Evolutionary conservation across 2,797 vertebrate genomes (phyloP).

Genomic region (Cuculus canorus): DNA sequence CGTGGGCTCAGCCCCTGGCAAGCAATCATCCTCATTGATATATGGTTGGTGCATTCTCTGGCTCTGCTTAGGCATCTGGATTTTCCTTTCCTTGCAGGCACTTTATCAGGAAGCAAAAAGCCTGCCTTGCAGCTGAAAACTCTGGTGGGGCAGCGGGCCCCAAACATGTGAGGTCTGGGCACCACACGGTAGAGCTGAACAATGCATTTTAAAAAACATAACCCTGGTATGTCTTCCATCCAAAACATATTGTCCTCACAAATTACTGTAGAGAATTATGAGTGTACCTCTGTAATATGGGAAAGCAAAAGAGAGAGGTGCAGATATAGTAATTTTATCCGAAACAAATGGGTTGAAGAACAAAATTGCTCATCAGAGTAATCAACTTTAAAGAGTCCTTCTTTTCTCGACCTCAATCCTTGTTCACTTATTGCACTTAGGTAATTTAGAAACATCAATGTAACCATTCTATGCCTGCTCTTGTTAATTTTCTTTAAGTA

Average conservation of each 20-base stretch:
- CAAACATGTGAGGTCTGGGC: not conserved
- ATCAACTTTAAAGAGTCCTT: not conserved
- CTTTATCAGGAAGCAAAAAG: not conserved
- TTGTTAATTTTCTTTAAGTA: constrained; percentile 71
- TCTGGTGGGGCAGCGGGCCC: not conserved
- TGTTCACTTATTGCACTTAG: not conserved
- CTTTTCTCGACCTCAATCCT: not conserved
- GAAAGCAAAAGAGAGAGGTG: not conserved
- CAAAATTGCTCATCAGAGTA: constrained; percentile 21
- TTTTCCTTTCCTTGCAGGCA: not conserved
- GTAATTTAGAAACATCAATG: constrained; percentile 9
- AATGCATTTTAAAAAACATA: not conserved
- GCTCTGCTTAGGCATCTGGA: not conserved
- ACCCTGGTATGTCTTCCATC: not conserved
- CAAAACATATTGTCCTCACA: not conserved
- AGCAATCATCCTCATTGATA: not conserved
- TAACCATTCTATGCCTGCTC: constrained; percentile 36
- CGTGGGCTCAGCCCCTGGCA: not conserved
- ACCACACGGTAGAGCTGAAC: not conserved
- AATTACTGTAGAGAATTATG: not conserved
- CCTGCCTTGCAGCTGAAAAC: not conserved
- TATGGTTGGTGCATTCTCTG: accelerated
- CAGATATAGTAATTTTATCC: not conserved
- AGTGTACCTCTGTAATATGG: not conserved
- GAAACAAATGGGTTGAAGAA: constrained; percentile 22